Evolutionary conservation across 2,113 vertebrate genomes (phyloP).

Genomic region (Brienomyrus brachyistius): DNA sequence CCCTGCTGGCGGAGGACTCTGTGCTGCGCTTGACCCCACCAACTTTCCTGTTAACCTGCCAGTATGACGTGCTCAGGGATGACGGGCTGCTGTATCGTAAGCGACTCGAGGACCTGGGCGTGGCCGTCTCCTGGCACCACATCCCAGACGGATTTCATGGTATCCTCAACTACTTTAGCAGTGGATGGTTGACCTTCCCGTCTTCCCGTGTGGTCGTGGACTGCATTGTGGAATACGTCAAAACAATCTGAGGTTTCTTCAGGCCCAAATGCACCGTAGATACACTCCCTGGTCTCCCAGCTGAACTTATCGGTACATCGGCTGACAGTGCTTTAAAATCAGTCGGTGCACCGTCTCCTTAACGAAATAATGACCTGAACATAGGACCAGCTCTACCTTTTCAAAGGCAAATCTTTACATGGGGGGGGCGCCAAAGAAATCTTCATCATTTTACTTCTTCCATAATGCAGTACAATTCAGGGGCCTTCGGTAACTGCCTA

Average conservation of each 20-base stretch:
- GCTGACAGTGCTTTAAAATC: background rate
- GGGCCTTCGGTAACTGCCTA: background rate
- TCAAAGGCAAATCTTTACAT: background rate
- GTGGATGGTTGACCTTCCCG: constrained; percentile 54
- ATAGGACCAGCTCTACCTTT: background rate
- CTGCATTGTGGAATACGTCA: constrained; percentile 57
- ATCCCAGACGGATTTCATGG: constrained; percentile 68
- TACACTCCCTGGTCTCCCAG: background rate
- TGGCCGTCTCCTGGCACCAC: constrained; percentile 67
- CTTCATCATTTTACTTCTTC: background rate
- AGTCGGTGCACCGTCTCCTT: background rate
- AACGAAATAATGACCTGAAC: background rate
- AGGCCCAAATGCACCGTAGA: background rate
- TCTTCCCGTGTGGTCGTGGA: constrained; percentile 57
- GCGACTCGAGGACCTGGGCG: constrained; percentile 63
- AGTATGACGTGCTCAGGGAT: constrained; percentile 70
- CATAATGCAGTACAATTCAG: background rate
- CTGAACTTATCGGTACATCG: background rate
- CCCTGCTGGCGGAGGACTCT: constrained; percentile 55
- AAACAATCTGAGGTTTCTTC: constrained; percentile 40
- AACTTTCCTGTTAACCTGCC: constrained; percentile 73
- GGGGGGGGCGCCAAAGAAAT: background rate
- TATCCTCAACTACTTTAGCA: constrained; percentile 54
- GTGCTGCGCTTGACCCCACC: constrained; percentile 52
- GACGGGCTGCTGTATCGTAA: constrained; percentile 73